Evolutionary conservation across 2,113 vertebrate genomes (phyloP).

Genomic region (Helogale parvula): DNA sequence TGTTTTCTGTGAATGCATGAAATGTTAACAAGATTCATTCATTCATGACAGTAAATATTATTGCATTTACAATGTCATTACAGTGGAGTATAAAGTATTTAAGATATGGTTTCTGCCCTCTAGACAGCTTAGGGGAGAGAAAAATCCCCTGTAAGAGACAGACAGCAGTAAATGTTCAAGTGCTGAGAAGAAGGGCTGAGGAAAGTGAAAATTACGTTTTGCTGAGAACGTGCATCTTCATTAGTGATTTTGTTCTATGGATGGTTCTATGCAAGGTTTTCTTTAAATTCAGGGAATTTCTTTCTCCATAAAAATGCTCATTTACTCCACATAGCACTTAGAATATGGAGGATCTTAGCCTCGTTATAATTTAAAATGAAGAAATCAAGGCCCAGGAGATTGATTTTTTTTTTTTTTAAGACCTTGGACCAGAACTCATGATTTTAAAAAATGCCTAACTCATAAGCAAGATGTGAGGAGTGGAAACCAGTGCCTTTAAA

Average conservation of each 20-base stretch:
- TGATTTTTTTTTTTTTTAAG: background rate
- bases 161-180: background rate
- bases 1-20: background rate
- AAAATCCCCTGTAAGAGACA: background rate
- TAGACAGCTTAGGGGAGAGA: background rate
- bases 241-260: background rate
- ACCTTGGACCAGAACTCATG: background rate
- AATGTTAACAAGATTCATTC: background rate
- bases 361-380: conserved; percentile 12
- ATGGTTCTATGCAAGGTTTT: background rate
- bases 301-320: conserved; percentile 35
- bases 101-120: background rate
- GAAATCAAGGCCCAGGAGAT: background rate
- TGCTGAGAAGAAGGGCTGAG: background rate
- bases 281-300: background rate
- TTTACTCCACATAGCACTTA: background rate
- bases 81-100: background rate
- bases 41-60: background rate
- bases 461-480: background rate
- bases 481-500: background rate
- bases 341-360: background rate
- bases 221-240: background rate
- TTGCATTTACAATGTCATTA: background rate
- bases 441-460: conserved; percentile 10
- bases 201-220: background rate